Percentiles rank a stretch among this genome's conserved stretches.
Conservation (phyloP, 2,797 vertebrate species). For the Novumbra hubbsi region DNA sequence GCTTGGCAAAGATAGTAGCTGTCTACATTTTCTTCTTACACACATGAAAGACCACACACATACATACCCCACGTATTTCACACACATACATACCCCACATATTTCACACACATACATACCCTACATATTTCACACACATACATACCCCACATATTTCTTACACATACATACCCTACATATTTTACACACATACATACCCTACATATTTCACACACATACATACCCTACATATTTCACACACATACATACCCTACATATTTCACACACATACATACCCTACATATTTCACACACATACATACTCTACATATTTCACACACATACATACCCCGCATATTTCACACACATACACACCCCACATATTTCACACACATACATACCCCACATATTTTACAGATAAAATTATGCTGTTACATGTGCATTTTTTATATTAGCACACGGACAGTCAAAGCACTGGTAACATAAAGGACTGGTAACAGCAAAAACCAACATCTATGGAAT, state of each 20-base stretch:
- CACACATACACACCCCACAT: background rate
- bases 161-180: too few relatives aligned
- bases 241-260: background rate
- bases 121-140: too few relatives aligned
- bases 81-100: too few relatives aligned
- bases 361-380: too few relatives aligned
- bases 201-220: too few relatives aligned
- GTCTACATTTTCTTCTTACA: background rate
- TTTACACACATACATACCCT: background rate
- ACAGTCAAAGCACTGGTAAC: background rate
- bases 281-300: background rate
- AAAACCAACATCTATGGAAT: background rate
- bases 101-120: too few relatives aligned
- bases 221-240: background rate
- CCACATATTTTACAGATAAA: background rate
- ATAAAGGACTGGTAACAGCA: background rate
- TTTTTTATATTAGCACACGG: background rate
- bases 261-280: too few relatives aligned
- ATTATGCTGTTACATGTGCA: background rate
- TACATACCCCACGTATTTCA: background rate
- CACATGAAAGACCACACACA: background rate
- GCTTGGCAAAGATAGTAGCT: constrained; percentile 4
- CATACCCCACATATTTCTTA: background rate
- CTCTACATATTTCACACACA: too few relatives aligned
- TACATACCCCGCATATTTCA: too few relatives aligned